Evolutionary conservation across 2,888 invertebrate genomes (phyloP).

Genomic region (Drosophila dives): DNA sequence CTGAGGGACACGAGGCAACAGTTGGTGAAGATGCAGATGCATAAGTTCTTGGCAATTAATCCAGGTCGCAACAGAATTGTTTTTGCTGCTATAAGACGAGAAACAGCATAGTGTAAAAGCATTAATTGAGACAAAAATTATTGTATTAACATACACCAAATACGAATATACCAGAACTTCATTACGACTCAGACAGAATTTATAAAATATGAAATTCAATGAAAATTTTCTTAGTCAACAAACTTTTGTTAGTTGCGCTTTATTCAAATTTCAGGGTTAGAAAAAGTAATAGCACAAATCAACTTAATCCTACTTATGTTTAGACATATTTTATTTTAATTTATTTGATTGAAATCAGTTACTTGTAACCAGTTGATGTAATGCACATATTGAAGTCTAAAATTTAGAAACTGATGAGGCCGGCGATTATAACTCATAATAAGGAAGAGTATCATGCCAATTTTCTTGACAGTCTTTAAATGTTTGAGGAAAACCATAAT

Average conservation of each 20-base stretch:
- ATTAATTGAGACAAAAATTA: not conserved
- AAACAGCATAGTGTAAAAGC: constrained; percentile 49
- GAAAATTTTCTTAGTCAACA: not conserved
- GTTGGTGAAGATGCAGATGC: constrained; percentile 61
- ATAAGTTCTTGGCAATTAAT: constrained; percentile 59
- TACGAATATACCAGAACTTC: not conserved
- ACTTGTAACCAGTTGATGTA: constrained; percentile 68
- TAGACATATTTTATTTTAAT: not conserved
- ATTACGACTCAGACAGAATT: too few relatives aligned
- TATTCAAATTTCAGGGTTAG: too few relatives aligned
- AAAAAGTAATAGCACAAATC: too few relatives aligned
- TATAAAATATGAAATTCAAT: not conserved
- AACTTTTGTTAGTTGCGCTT: too few relatives aligned
- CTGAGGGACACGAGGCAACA: constrained; percentile 4
- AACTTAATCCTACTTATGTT: not conserved
- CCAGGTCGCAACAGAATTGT: constrained; percentile 83
- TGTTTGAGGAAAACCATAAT: constrained; percentile 30
- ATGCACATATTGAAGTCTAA: constrained; percentile 75
- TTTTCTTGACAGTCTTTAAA: constrained; percentile 62
- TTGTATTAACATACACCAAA: constrained; percentile 1
- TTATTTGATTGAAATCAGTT: not conserved
- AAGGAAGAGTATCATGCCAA: constrained; percentile 74
- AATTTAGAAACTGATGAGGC: constrained; percentile 62
- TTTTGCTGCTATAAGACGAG: constrained; percentile 76
- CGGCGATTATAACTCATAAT: constrained; percentile 44